Conservation (phyloP, 2,888 invertebrate genomes). For the Adineta ricciae region DNA sequence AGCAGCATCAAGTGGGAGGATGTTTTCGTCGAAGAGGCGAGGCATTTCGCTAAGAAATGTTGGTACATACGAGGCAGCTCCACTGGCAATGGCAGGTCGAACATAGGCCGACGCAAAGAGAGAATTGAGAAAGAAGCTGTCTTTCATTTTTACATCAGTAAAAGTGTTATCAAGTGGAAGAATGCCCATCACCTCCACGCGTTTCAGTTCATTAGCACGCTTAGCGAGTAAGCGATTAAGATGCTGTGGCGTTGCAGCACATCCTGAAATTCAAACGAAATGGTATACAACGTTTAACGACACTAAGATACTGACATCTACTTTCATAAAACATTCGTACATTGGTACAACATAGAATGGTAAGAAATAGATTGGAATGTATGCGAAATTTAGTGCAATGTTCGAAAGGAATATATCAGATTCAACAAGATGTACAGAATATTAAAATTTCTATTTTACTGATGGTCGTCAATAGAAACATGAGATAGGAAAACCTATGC, state of each 20-base stretch:
- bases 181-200: background rate
- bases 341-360: no score
- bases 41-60: conserved; percentile 89
- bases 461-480: no score
- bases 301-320: background rate
- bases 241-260: background rate
- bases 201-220: background rate
- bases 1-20: conserved; percentile 70
- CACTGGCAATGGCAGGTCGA: conserved; percentile 74
- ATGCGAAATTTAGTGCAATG: no score
- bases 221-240: background rate
- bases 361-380: no score
- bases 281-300: background rate
- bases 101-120: conserved; percentile 86
- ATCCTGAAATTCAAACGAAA: background rate
- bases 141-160: conserved; percentile 44
- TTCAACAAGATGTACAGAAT: no score
- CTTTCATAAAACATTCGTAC: background rate
- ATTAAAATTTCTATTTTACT: no score
- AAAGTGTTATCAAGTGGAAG: background rate
- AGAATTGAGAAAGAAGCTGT: conserved; percentile 67
- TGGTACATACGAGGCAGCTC: conserved; percentile 74
- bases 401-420: no score
- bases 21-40: conserved; percentile 69
- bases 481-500: no score